A percentile compares a stretch with the other conserved stretches of the same genome.
Evolutionary conservation across 2,888 invertebrate genomes (phyloP).

Genomic region (Busseola fusca): DNA sequence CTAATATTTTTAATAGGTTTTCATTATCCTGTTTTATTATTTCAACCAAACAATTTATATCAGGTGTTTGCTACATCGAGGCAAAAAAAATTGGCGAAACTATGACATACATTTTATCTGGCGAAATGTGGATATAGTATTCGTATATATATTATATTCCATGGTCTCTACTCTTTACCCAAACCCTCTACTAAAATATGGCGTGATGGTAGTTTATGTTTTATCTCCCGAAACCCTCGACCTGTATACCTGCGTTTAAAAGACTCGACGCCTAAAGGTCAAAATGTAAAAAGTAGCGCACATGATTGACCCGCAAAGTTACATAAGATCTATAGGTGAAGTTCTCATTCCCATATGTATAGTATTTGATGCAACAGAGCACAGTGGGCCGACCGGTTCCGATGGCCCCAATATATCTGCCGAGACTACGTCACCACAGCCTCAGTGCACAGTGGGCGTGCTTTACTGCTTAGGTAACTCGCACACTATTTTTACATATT

Average conservation of each 20-base stretch:
- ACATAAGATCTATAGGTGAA: conserved; percentile 68
- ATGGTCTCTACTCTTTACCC: too few relatives aligned
- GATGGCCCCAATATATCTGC: conserved; percentile 77
- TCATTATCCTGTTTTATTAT: neutral
- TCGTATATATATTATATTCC: too few relatives aligned
- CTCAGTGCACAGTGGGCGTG: conserved; percentile 66
- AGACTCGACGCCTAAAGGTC: conserved; percentile 27
- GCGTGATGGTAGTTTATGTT: too few relatives aligned
- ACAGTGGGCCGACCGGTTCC: conserved; percentile 79
- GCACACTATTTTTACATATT: conserved; percentile 43
- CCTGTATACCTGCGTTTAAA: neutral
- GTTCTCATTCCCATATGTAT: conserved; percentile 74
- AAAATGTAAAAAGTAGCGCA: conserved; percentile 44
- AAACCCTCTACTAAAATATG: too few relatives aligned
- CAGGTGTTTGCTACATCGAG: neutral
- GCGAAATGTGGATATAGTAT: too few relatives aligned
- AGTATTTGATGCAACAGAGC: conserved; percentile 81
- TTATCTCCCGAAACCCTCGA: neutral
- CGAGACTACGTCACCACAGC: conserved; percentile 69
- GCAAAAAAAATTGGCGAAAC: neutral
- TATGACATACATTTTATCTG: too few relatives aligned
- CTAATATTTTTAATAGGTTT: neutral
- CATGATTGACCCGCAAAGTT: conserved; percentile 64
- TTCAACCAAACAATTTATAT: too few relatives aligned
- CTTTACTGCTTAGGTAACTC: conserved; percentile 61